Evolutionary conservation across 2,888 invertebrate genomes (phyloP).

Genomic region (Hirtodrosophila histrioides): DNA sequence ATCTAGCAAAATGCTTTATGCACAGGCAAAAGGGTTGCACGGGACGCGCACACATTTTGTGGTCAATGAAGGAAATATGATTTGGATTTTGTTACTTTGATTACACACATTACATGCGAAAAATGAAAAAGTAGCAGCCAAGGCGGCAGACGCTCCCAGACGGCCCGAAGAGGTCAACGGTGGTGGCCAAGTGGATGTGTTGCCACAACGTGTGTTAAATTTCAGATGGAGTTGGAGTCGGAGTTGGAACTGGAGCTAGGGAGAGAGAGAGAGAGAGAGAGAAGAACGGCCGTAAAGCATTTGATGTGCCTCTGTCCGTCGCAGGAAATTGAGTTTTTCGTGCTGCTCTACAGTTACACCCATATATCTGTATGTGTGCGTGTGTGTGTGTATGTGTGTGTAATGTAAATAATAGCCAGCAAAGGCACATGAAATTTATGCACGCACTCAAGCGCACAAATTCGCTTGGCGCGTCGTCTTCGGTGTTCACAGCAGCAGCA

Average conservation of each 20-base stretch:
- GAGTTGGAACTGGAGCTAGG: not conserved
- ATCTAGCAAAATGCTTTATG: constrained; percentile 75
- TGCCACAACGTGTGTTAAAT: constrained; percentile 69
- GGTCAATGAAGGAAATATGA: constrained; percentile 83
- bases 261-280: constrained; percentile 9
- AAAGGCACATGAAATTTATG: constrained; percentile 61
- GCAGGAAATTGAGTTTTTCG: constrained; percentile 83
- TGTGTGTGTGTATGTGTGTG: constrained; percentile 24
- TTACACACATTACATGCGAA: constrained; percentile 79
- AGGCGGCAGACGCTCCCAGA: constrained; percentile 47
- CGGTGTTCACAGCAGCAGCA: constrained; percentile 25
- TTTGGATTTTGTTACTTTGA: constrained; percentile 81
- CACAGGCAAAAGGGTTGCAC: constrained; percentile 65
- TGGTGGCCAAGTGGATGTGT: constrained; percentile 26
- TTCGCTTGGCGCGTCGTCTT: constrained; percentile 52
- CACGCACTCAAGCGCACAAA: constrained; percentile 64
- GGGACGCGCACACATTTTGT: constrained; percentile 62
- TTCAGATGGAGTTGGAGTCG: constrained; percentile 38
- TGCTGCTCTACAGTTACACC: constrained; percentile 35
- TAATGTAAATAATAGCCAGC: constrained; percentile 66
- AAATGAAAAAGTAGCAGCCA: constrained; percentile 69
- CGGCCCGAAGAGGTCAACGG: constrained; percentile 56
- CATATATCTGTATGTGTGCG: constrained; percentile 5
- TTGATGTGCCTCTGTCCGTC: constrained; percentile 64
- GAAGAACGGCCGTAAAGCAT: constrained; percentile 62